Evolutionary conservation across 2,113 vertebrate species (phyloP).

Genomic region (Pampusana beccarii): DNA sequence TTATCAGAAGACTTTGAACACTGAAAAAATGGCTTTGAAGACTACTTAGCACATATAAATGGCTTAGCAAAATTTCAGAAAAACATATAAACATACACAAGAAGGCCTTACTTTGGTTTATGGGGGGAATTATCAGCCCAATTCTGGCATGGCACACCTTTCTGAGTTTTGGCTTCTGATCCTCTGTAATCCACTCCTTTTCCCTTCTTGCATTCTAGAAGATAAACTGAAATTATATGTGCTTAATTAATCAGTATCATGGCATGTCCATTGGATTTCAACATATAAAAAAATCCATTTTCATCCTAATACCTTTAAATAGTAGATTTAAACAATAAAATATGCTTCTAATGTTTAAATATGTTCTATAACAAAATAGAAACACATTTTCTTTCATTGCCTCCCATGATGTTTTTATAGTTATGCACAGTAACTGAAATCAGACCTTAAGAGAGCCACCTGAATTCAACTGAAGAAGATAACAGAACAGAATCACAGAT

Average conservation of each 20-base stretch:
- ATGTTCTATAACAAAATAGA: neutral
- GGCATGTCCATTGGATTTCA: neutral
- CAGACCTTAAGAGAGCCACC: neutral
- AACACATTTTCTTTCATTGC: neutral
- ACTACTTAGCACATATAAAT: neutral
- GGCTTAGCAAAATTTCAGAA: neutral
- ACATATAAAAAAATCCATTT: neutral
- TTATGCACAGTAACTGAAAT: neutral
- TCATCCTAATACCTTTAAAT: neutral
- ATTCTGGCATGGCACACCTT: conserved; percentile 80
- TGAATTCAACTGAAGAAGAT: neutral
- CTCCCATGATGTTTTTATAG: neutral
- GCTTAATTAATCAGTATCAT: neutral
- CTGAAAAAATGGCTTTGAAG: neutral
- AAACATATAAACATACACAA: neutral
- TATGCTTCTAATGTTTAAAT: neutral
- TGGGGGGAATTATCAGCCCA: conserved; percentile 80
- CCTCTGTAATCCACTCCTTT: conserved; percentile 84
- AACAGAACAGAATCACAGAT: neutral
- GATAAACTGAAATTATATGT: conserved; percentile 73
- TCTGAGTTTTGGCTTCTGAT: conserved; percentile 78
- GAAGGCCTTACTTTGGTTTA: conserved; percentile 79
- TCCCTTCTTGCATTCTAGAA: conserved; percentile 82
- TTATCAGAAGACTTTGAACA: neutral
- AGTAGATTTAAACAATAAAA: neutral